Conservation (phyloP, 2,113 vertebrate species). For the Etheostoma spectabile region DNA sequence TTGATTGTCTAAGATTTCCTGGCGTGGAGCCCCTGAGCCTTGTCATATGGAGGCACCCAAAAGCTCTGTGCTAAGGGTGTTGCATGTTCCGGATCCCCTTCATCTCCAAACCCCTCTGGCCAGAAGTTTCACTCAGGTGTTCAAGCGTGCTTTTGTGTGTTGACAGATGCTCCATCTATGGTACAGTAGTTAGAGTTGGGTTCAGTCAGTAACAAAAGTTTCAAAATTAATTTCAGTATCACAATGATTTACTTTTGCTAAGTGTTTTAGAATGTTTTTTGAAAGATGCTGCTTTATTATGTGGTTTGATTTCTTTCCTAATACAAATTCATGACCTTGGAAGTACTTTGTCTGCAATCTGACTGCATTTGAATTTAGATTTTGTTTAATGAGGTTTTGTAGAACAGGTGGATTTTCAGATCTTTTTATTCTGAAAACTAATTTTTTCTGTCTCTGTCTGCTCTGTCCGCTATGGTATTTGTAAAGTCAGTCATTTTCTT, state of each 20-base stretch:
- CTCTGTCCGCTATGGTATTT: background rate
- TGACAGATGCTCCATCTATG: background rate
- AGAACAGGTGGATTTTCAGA: background rate
- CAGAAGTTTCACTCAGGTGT: background rate
- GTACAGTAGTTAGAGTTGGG: background rate
- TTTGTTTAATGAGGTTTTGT: background rate
- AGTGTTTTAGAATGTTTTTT: background rate
- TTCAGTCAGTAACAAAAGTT: constrained; percentile 28
- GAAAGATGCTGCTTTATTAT: constrained; percentile 16
- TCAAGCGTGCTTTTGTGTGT: background rate
- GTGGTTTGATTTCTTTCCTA: constrained; percentile 2
- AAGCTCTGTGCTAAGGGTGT: constrained; percentile 19
- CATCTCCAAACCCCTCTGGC: constrained; percentile 26
- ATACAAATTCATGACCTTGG: background rate
- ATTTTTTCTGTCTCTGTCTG: background rate
- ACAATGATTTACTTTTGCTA: constrained; percentile 16
- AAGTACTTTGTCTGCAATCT: background rate
- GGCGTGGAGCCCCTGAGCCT: constrained; percentile 9
- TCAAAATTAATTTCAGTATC: constrained; percentile 24
- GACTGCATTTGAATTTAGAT: background rate
- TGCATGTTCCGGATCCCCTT: constrained; percentile 16
- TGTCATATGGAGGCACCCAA: constrained; percentile 3
- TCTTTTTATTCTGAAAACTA: background rate
- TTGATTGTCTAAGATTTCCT: constrained; percentile 64
- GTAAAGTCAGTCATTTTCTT: background rate